phyloP scores from a whole-genome alignment of 2,888 invertebrate genomes.

The Tinea trinotella region DNA sequence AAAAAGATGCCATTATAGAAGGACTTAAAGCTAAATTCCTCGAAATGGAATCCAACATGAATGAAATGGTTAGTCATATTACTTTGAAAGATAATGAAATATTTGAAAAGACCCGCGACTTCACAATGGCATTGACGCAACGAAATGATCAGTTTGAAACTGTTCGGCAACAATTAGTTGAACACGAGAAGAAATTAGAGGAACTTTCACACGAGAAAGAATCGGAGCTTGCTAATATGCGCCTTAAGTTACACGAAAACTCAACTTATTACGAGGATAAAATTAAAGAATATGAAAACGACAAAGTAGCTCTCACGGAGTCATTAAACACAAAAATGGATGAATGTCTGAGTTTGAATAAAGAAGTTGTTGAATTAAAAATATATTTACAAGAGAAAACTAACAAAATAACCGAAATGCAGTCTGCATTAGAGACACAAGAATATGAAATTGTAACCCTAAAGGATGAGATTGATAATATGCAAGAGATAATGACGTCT shows the following conservation, averaged over 20 bases:
- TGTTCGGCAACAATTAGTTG: conserved; percentile 46
- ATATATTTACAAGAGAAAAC: conserved; percentile 67
- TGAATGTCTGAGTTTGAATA: conserved; percentile 62
- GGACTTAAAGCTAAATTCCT: conserved; percentile 27
- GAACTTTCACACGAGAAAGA: conserved; percentile 68
- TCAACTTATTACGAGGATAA: conserved; percentile 40
- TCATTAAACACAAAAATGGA: conserved; percentile 54
- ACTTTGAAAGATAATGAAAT: conserved; percentile 53
- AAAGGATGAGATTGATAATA: conserved; percentile 74
- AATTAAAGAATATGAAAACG: conserved; percentile 37
- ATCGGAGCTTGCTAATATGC: conserved; percentile 65
- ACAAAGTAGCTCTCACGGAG: conserved; percentile 40
- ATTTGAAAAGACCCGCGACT: conserved; percentile 53
- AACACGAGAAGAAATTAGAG: conserved; percentile 56
- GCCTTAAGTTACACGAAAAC: conserved; percentile 66
- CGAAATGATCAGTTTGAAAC: conserved; percentile 59
- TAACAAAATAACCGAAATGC: conserved; percentile 69
- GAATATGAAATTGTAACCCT: conserved; percentile 81
- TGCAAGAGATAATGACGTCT: conserved; percentile 41
- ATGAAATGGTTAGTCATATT: conserved; percentile 42
- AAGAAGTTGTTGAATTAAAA: conserved; percentile 67
- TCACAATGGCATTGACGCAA: conserved; percentile 40
- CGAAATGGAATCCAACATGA: conserved; percentile 33
- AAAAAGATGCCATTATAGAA: conserved; percentile 35
- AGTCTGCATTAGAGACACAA: conserved; percentile 76